phyloP scores from a whole-genome alignment of 2,113 vertebrate genomes.

The Mustela lutreola region DNA sequence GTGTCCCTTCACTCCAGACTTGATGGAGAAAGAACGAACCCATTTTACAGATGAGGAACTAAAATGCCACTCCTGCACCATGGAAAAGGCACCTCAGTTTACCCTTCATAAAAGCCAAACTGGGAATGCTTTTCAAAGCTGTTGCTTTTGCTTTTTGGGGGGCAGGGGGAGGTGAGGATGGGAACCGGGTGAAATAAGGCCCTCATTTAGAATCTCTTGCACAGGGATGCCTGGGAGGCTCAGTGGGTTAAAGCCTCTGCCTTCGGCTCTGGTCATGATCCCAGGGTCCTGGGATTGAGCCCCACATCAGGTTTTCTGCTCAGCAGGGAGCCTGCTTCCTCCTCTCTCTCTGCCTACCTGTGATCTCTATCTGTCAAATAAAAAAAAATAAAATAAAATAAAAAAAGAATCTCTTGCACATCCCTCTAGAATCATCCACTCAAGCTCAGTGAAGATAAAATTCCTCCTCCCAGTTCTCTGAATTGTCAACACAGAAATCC shows the following conservation, averaged over 20 bases:
- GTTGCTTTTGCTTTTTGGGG: neutral
- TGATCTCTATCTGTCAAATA: no score
- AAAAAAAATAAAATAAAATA: no score
- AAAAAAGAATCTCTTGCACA: neutral
- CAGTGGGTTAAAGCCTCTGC: no score
- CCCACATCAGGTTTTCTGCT: no score
- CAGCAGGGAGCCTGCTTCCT: no score
- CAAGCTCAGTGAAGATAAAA: neutral
- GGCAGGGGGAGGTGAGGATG: accelerated
- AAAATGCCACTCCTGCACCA: neutral
- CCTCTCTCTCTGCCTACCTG: no score
- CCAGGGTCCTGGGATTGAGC: no score
- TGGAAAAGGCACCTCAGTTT: neutral
- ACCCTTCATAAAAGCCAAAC: neutral
- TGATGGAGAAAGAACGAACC: neutral
- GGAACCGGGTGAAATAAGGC: neutral
- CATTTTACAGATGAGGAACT: neutral
- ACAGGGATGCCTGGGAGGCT: neutral
- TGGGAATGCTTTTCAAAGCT: neutral
- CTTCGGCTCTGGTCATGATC: no score
- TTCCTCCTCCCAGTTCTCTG: neutral
- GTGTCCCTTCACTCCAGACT: neutral
- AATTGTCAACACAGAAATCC: neutral
- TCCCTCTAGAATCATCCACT: neutral
- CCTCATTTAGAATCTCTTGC: neutral